These are phyloP conservation scores for Anagyrus pseudococci DNA, from an alignment of 2,888 invertebrate species.

Conservation along the genomic window DNA sequence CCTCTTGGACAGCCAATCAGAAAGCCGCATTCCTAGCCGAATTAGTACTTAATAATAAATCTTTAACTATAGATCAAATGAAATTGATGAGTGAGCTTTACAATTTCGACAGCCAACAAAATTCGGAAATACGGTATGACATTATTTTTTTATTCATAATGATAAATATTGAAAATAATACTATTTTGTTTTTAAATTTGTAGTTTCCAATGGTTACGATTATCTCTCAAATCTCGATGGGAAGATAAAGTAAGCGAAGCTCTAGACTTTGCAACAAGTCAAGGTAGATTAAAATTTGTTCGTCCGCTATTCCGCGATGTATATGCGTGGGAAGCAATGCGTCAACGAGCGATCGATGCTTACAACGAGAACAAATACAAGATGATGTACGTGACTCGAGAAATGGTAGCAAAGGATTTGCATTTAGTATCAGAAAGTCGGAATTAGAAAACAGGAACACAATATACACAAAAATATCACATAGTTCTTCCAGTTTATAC, in stretches of 20 bases:
- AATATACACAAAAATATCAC: neutral
- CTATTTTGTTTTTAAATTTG: constrained; percentile 27
- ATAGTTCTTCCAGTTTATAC: constrained; percentile 32
- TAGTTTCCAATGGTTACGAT: constrained; percentile 75
- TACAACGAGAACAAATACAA: constrained; percentile 72
- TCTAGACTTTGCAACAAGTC: constrained; percentile 79
- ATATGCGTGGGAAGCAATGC: constrained; percentile 78
- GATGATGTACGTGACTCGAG: constrained; percentile 86
- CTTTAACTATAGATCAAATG: constrained; percentile 67
- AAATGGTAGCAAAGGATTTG: constrained; percentile 78
- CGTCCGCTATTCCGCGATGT: constrained; percentile 87
- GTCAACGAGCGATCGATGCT: constrained; percentile 73
- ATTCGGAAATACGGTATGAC: constrained; percentile 74
- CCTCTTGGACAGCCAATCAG: constrained; percentile 70
- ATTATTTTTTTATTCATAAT: neutral
- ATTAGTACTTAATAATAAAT: constrained; percentile 66
- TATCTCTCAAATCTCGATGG: constrained; percentile 79
- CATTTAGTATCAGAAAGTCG: constrained; percentile 59
- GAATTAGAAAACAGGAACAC: constrained; percentile 20
- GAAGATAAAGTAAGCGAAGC: constrained; percentile 71
- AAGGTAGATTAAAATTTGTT: constrained; percentile 92
- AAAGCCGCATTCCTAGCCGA: constrained; percentile 73
- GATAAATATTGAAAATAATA: constrained; percentile 25
- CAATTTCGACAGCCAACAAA: constrained; percentile 70
- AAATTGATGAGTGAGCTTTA: constrained; percentile 71